Percentiles rank a stretch among this genome's conserved stretches.
phyloP scores from a whole-genome alignment of 1,140 invertebrate species.

The Geopemphigus sp. region DNA sequence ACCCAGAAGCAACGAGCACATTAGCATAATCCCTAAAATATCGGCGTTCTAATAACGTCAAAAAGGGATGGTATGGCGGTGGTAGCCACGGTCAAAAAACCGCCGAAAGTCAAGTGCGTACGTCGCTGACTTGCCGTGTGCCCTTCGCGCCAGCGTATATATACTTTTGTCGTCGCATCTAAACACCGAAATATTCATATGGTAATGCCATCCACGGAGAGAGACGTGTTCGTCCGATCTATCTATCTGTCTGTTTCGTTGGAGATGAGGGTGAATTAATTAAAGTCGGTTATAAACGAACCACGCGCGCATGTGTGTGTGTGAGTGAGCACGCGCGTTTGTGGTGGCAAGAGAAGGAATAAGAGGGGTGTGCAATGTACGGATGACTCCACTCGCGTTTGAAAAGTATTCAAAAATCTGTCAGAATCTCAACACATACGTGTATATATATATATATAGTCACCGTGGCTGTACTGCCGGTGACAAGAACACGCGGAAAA shows the following conservation, averaged over 20 bases:
- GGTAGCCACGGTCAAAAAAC: slow-evolving; percentile 12
- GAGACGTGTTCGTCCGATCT: not conserved
- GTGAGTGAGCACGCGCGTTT: no score
- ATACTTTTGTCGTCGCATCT: not conserved
- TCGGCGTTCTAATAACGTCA: slow-evolving; percentile 27
- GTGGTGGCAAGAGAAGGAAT: no score
- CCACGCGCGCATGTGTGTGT: no score
- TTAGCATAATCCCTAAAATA: slow-evolving; percentile 34
- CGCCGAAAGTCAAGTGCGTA: slow-evolving; percentile 22
- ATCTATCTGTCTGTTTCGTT: not conserved
- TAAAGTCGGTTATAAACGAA: slow-evolving; percentile 32
- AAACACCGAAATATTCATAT: slow-evolving; percentile 36
- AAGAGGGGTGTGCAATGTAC: not conserved
- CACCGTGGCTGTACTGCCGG: not conserved
- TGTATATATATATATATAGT: not conserved
- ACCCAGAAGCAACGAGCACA: slow-evolving; percentile 2
- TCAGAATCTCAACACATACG: not conserved
- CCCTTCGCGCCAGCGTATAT: not conserved
- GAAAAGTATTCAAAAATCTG: slow-evolving; percentile 30
- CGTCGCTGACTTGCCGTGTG: not conserved
- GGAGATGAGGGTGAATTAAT: slow-evolving; percentile 38
- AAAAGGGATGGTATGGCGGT: not conserved
- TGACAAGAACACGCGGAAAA: not conserved
- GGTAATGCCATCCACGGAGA: not conserved
- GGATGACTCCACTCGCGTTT: not conserved